These are phyloP conservation scores for Diabrotica virgifera DNA, from an alignment of 1,140 invertebrate genomes.

Conservation along the genomic window DNA sequence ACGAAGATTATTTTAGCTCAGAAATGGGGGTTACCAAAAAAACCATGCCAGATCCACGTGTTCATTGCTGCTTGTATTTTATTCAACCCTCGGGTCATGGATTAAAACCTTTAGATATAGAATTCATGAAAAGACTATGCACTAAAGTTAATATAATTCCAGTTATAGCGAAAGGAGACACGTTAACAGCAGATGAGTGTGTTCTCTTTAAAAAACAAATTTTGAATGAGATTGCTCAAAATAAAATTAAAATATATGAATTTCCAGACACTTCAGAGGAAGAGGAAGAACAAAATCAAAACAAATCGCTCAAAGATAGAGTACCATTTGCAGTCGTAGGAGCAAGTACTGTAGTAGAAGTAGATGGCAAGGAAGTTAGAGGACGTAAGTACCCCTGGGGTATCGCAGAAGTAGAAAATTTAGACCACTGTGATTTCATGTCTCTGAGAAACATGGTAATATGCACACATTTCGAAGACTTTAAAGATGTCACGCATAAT, in stretches of 20 bases:
- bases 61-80: conserved; percentile 99
- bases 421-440: conserved; percentile 98
- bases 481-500: conserved; percentile 93
- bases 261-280: conserved; percentile 84
- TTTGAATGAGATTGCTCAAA: conserved; percentile 92
- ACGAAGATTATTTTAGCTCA: conserved; percentile 93
- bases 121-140: conserved; percentile 97
- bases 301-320: conserved; percentile 72
- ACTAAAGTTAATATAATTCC: conserved; percentile 99
- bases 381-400: conserved; percentile 98
- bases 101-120: conserved; percentile 94
- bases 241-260: conserved; percentile 99
- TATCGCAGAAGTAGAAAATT: conserved; percentile 96
- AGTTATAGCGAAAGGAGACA: conserved; percentile 98
- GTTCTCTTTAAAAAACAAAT: conserved; percentile 96
- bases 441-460: conserved; percentile 96
- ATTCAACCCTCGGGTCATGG: conserved; percentile 97
- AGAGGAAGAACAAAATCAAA: conserved; percentile 71
- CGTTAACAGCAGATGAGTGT: conserved; percentile 96
- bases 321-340: conserved; percentile 99
- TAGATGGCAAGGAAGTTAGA: conserved; percentile 80
- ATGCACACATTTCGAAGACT: conserved; percentile 87
- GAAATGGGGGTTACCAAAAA: conserved; percentile 85
- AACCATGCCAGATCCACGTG: conserved; percentile 79
- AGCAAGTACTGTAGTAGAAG: conserved; percentile 91